Evolutionary conservation across 1,140 invertebrate species (phyloP).

Genomic region (Oryctes rhinoceros): DNA sequence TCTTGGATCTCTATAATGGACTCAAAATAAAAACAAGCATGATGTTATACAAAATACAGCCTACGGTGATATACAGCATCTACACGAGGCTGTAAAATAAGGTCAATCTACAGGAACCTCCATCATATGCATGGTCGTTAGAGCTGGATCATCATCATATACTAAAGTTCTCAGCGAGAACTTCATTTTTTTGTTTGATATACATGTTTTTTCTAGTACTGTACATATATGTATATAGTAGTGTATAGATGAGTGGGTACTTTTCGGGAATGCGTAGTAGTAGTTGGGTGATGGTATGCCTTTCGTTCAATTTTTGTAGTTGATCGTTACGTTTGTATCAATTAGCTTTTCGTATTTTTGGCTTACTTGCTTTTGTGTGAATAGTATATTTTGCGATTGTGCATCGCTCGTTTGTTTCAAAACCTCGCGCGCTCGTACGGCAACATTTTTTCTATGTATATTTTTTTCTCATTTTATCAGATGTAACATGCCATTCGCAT

Average conservation of each 20-base stretch:
- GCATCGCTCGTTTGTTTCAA: not conserved
- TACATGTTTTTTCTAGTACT: slow-evolving; percentile 43
- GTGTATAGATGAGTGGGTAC: slow-evolving; percentile 27
- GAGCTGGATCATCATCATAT: slow-evolving; percentile 46
- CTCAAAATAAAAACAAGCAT: slow-evolving; percentile 43
- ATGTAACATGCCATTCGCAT: slow-evolving; percentile 75
- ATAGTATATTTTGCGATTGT: slow-evolving; percentile 33
- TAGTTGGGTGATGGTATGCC: slow-evolving; percentile 42
- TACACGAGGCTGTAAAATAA: slow-evolving; percentile 47
- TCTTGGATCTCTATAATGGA: slow-evolving; percentile 43
- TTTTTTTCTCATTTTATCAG: slow-evolving; percentile 58
- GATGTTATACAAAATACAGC: slow-evolving; percentile 43
- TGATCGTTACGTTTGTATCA: slow-evolving; percentile 38
- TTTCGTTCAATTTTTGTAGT: slow-evolving; percentile 32
- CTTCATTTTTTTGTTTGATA: slow-evolving; percentile 40
- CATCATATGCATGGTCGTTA: slow-evolving; percentile 50
- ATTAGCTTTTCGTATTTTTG: slow-evolving; percentile 44
- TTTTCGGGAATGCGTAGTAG: slow-evolving; percentile 21
- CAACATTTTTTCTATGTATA: slow-evolving; percentile 43
- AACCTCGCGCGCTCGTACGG: not conserved
- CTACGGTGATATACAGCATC: slow-evolving; percentile 41
- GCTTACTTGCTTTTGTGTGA: slow-evolving; percentile 43
- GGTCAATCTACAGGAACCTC: slow-evolving; percentile 53
- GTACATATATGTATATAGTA: slow-evolving; percentile 46
- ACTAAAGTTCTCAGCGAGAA: slow-evolving; percentile 49